phyloP scores from a whole-genome alignment of 2,888 invertebrate genomes.

The Trachelus iudaicus region DNA sequence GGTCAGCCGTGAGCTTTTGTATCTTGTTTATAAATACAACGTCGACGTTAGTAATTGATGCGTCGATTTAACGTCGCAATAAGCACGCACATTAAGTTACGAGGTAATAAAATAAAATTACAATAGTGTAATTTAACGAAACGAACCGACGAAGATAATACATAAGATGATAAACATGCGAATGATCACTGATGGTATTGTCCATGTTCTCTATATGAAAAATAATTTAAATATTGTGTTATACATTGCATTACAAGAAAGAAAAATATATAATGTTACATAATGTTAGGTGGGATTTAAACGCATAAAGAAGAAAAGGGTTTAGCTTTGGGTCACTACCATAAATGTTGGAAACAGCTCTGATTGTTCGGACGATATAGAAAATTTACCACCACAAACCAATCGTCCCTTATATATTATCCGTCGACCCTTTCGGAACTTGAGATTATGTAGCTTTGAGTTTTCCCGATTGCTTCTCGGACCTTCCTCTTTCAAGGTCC shows the following conservation, averaged over 20 bases:
- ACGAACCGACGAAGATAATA: too few species aligned
- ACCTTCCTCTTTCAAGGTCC: background rate
- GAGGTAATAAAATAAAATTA: too few species aligned
- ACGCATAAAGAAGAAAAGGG: background rate
- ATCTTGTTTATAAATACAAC: too few species aligned
- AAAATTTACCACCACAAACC: background rate
- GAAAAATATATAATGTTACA: background rate
- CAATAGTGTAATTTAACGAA: too few species aligned
- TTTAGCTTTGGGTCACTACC: background rate
- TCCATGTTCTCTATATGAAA: background rate
- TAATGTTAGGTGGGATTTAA: background rate
- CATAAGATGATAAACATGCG: too few species aligned
- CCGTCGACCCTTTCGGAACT: background rate
- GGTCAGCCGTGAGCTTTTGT: background rate
- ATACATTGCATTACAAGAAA: background rate
- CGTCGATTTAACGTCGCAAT: too few species aligned
- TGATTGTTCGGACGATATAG: background rate
- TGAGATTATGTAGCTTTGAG: background rate
- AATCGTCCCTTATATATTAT: background rate
- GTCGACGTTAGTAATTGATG: too few species aligned
- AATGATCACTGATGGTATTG: too few species aligned
- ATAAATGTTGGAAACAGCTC: background rate
- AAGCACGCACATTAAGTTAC: too few species aligned
- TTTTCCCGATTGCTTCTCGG: background rate
- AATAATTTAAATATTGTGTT: background rate